These are phyloP conservation scores for Gymnothorax reevesii DNA, from an alignment of 2,797 vertebrate species.

Conservation along the genomic window DNA sequence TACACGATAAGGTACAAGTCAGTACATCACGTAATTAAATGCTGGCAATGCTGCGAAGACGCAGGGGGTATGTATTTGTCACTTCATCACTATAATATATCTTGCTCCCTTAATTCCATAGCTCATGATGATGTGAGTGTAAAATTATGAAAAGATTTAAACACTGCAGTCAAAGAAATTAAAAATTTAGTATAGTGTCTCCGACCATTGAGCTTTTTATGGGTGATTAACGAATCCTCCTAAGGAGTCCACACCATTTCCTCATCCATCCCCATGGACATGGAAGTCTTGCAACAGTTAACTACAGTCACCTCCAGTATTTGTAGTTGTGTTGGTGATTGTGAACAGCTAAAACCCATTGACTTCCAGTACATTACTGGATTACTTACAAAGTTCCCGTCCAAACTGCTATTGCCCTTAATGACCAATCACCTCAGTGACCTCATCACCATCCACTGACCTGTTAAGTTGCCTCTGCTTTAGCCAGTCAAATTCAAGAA, in stretches of 20 bases:
- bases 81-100: neutral
- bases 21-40: neutral
- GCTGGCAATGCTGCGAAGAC: neutral
- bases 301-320: neutral
- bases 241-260: neutral
- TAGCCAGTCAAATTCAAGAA: neutral
- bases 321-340: neutral
- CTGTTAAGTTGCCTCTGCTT: no score
- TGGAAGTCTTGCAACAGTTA: neutral
- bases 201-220: neutral
- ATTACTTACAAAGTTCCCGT: no score
- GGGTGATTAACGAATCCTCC: neutral
- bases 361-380: no score
- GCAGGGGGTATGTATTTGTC: neutral
- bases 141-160: neutral
- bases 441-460: no score
- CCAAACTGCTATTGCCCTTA: no score
- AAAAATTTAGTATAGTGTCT: neutral
- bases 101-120: neutral
- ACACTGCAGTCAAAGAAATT: neutral
- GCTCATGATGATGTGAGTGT: neutral
- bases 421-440: no score
- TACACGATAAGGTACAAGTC: neutral
- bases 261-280: neutral
- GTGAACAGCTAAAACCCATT: neutral